These are phyloP conservation scores for Xiphophorus birchmanni DNA, from an alignment of 2,797 vertebrate species.

Conservation along the genomic window DNA sequence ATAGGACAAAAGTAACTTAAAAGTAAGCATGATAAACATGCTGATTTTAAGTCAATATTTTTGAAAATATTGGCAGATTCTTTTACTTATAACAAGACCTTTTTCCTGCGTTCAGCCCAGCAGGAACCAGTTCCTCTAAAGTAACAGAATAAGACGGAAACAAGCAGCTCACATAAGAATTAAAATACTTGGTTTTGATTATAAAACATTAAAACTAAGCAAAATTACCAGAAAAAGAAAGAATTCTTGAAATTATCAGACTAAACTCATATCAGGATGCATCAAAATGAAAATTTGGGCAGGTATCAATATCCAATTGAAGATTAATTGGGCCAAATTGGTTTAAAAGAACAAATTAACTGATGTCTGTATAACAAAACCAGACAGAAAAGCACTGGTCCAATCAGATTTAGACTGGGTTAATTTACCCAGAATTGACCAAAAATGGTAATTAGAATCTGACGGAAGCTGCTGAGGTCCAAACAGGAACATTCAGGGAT, in stretches of 20 bases:
- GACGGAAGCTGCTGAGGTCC: neutral
- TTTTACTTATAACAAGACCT: too few relatives aligned
- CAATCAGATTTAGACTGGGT: neutral
- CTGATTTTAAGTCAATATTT: too few relatives aligned
- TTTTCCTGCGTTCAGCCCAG: neutral
- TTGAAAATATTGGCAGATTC: neutral
- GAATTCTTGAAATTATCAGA: neutral
- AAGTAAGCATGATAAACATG: too few relatives aligned
- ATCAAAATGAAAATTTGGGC: neutral
- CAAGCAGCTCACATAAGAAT: neutral
- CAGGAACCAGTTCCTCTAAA: neutral
- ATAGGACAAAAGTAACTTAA: too few relatives aligned
- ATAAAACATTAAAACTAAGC: neutral
- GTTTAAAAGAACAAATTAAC: neutral
- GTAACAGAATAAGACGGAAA: neutral
- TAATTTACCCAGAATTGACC: neutral
- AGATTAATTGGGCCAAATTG: neutral
- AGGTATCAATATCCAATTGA: neutral
- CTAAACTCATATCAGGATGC: neutral
- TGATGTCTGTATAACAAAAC: neutral
- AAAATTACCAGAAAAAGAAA: neutral
- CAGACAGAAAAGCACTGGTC: neutral
- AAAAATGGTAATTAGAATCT: neutral
- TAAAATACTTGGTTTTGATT: neutral
- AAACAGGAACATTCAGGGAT: neutral